A percentile compares a stretch with the other conserved stretches of the same genome.
These are phyloP conservation scores for Echinops telfairi DNA, from an alignment of 2,113 vertebrate species.

Conservation along the genomic window DNA sequence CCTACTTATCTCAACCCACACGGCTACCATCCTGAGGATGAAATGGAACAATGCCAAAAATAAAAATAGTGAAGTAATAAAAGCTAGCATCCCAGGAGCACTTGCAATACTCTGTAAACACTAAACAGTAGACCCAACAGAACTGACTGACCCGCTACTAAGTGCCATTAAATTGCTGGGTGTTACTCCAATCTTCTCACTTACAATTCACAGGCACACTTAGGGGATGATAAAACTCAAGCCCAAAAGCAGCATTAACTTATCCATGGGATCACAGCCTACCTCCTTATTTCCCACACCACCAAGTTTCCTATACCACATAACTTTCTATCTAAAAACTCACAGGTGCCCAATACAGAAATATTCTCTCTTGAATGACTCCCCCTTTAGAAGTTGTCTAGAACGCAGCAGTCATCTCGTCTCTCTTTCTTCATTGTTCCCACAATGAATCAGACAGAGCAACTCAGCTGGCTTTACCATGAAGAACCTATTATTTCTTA, in stretches of 20 bases:
- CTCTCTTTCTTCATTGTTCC: neutral
- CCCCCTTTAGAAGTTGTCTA: neutral
- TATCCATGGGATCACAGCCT: neutral
- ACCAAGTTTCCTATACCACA: neutral
- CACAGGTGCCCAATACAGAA: neutral
- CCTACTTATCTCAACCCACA: neutral
- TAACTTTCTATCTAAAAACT: slow-evolving; percentile 32
- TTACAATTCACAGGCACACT: slow-evolving; percentile 3
- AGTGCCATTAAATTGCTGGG: neutral
- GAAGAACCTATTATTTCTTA: neutral
- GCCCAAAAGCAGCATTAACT: neutral
- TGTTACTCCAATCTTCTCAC: neutral
- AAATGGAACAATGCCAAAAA: slow-evolving; percentile 45
- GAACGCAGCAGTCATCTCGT: neutral
- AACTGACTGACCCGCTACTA: neutral
- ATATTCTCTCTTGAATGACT: neutral
- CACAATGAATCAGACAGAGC: neutral
- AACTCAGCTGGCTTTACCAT: neutral
- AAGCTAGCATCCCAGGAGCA: slow-evolving; percentile 9
- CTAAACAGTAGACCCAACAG: neutral
- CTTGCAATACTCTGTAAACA: neutral
- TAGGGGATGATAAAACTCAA: slow-evolving; percentile 15
- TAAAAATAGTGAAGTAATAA: neutral
- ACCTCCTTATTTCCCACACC: neutral
- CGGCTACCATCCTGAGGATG: slow-evolving; percentile 12